Evolutionary conservation across 2,888 invertebrate genomes (phyloP), one percentile per base, ranked within the genome.

Genomic region (Colostygia pectinataria): DNA sequence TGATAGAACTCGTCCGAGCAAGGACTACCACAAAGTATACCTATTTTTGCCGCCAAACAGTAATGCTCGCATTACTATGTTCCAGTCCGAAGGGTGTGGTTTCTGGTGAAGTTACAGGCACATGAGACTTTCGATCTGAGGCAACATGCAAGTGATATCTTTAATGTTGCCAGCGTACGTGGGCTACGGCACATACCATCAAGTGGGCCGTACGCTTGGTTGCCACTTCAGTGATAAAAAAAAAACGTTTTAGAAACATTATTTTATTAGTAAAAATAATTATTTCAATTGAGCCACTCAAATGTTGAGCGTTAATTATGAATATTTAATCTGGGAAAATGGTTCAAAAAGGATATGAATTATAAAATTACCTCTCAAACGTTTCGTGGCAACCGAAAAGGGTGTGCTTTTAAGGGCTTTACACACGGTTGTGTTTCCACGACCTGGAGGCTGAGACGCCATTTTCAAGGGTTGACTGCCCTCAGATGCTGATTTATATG

Each of bases 251-350:
- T 59, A 57, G 34, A 50, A 44, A 50, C 53, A 12, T 25, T 41
- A 13, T 60, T 5, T 18, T 3, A 20, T 20, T 4, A 2, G 1
- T 5, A 20, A 60, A 68, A 76, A 79, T 82, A 74, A 76, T 76
- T 71, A 71, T 66, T 61, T 61, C 70, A 81, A 79, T 81, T 78
- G 76, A 74, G 69, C 66, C 69, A 74, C 73, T 77, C 71, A 79
- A 81, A 83, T 80, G 75, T 65, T 73, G 71, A 74, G 71, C 71
- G 63, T 68, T 68, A 69, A 62, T n/a, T n/a, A 79, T 88, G 77
- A 86, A 88, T 87, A 76, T 80, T 88, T 85, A 77, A 88, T 82
- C 66, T 72, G 63, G 67, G 81, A 84, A 89, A 89, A 88, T 83
- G 83, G 75, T 68, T 71, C 74, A 74, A 86, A 87, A 88, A 85